phyloP scores from a whole-genome alignment of 2,888 invertebrate genomes.

The Thelaira solivaga region DNA sequence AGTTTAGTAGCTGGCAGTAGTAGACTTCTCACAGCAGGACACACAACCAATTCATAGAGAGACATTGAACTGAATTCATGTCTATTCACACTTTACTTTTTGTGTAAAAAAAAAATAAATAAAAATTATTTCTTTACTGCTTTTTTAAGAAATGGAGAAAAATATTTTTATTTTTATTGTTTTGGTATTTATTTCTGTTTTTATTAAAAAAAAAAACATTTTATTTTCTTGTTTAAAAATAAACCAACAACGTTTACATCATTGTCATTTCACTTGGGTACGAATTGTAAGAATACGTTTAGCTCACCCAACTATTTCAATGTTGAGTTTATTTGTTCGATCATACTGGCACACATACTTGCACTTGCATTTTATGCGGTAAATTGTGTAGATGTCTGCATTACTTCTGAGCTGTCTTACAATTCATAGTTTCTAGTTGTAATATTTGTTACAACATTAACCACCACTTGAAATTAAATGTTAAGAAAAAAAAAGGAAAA shows the following conservation, averaged over 20 bases:
- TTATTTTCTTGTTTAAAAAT: conserved; percentile 1
- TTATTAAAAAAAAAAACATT: no score
- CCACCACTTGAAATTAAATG: conserved; percentile 21
- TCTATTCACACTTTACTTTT: conserved; percentile 15
- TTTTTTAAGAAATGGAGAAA: conserved; percentile 28
- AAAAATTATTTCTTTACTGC: no score
- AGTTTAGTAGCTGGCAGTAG: conserved; percentile 63
- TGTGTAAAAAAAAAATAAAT: no score
- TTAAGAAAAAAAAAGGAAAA: neutral
- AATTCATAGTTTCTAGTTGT: conserved; percentile 8
- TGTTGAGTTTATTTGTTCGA: conserved; percentile 17
- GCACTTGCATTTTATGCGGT: neutral
- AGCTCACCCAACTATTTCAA: conserved; percentile 17
- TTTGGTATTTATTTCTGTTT: neutral
- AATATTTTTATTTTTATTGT: neutral
- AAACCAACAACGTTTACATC: conserved; percentile 6
- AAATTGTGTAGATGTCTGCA: neutral
- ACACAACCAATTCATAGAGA: conserved; percentile 29
- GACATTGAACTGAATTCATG: conserved; percentile 71
- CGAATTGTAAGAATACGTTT: neutral
- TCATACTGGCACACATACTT: neutral
- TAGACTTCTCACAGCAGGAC: conserved; percentile 60
- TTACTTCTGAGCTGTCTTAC: neutral
- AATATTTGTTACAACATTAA: conserved; percentile 27
- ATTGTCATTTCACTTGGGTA: conserved; percentile 19